phyloP scores from a whole-genome alignment of 2,888 invertebrate species.

The Acrobasis repandana region DNA sequence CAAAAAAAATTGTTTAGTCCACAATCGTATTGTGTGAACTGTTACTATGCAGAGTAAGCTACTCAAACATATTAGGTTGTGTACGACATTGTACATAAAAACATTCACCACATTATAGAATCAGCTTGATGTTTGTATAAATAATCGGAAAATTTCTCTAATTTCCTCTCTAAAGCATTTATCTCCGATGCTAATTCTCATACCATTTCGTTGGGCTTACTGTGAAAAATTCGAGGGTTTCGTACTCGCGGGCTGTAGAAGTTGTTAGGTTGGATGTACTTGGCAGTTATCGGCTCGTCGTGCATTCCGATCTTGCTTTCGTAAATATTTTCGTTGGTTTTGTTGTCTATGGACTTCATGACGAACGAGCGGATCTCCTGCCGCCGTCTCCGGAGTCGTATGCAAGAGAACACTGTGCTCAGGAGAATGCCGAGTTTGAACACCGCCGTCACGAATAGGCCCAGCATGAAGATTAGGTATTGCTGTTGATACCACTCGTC shows the following conservation, averaged over 20 bases:
- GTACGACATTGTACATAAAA: background rate
- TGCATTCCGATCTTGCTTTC: constrained; percentile 59
- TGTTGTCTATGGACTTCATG: constrained; percentile 64
- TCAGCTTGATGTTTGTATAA: constrained; percentile 81
- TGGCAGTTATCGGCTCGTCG: constrained; percentile 70
- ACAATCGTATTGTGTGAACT: too few relatives aligned
- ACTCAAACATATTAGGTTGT: background rate
- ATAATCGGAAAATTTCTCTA: constrained; percentile 77
- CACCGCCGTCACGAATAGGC: constrained; percentile 86
- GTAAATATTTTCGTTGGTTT: constrained; percentile 69
- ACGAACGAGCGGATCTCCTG: constrained; percentile 70
- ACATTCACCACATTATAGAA: constrained; percentile 83
- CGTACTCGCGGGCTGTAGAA: constrained; percentile 76
- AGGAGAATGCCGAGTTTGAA: constrained; percentile 88
- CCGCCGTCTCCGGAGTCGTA: constrained; percentile 81
- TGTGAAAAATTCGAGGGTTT: constrained; percentile 72
- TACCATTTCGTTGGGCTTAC: constrained; percentile 77
- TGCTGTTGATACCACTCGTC: constrained; percentile 91
- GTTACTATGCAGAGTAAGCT: too few relatives aligned
- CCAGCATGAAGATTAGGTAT: constrained; percentile 86
- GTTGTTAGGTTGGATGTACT: constrained; percentile 76
- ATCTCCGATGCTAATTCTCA: constrained; percentile 82
- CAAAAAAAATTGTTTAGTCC: too few relatives aligned
- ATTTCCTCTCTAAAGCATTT: constrained; percentile 78
- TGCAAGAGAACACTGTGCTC: constrained; percentile 87